phyloP scores from a whole-genome alignment of 2,888 invertebrate genomes.

The Arge pagana region DNA sequence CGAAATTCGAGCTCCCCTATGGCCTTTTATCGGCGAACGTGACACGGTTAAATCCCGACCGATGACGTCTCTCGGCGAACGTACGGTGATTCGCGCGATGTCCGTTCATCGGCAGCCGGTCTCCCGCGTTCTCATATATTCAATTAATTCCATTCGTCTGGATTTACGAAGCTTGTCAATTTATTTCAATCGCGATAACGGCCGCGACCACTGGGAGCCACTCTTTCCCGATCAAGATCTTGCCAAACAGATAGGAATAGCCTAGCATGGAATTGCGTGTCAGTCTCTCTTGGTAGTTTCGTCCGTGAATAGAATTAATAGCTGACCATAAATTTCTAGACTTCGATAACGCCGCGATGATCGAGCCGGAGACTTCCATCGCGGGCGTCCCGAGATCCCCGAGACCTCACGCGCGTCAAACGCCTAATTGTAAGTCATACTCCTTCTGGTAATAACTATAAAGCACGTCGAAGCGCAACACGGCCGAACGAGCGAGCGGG shows the following conservation, averaged over 20 bases:
- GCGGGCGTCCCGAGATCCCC: constrained; percentile 17
- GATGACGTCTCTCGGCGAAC: no score
- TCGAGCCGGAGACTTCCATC: no score
- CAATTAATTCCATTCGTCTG: constrained; percentile 28
- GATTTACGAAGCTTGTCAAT: constrained; percentile 27
- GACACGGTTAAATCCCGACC: no score
- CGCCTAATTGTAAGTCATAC: no score
- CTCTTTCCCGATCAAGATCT: constrained; percentile 24
- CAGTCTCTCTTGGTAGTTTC: constrained; percentile 25
- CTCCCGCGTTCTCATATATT: constrained; percentile 16
- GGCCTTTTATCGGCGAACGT: no score
- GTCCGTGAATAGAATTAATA: constrained; percentile 32
- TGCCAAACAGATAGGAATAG: constrained; percentile 22
- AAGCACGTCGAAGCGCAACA: constrained; percentile 4
- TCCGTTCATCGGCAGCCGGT: constrained; percentile 18
- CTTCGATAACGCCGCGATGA: constrained; percentile 30
- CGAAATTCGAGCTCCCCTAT: no score
- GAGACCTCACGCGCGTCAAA: constrained; percentile 27
- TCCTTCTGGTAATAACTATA: constrained; percentile 8
- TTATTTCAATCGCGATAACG: constrained; percentile 26
- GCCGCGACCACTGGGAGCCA: constrained; percentile 18
- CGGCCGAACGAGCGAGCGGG: no score
- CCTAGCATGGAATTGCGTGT: constrained; percentile 26
- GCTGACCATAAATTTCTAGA: constrained; percentile 32
- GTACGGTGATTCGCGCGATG: no score